Conservation (phyloP, 2,888 invertebrate species). For the Sarcophaga variegata region DNA sequence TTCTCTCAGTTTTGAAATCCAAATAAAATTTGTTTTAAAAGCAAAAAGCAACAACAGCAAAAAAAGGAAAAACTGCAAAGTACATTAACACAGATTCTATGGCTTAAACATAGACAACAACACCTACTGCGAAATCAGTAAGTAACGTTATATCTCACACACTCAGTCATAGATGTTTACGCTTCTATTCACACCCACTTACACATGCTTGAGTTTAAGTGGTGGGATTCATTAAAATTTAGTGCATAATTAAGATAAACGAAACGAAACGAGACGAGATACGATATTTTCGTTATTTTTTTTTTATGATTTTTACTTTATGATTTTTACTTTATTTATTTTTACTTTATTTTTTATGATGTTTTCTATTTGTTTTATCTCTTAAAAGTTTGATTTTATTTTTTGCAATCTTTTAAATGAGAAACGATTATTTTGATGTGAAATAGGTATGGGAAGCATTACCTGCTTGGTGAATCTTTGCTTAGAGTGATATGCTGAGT, state of each 20-base stretch:
- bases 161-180: background rate
- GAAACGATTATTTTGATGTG: too few species aligned
- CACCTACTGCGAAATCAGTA: background rate
- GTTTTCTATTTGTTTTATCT: background rate
- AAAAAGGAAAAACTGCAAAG: background rate
- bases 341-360: background rate
- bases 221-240: slow-evolving; percentile 30
- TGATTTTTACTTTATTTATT: slow-evolving; percentile 6
- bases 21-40: background rate
- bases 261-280: background rate
- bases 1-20: background rate
- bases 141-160: background rate
- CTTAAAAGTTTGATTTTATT: background rate
- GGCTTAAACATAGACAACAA: background rate
- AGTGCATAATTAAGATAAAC: slow-evolving; percentile 55
- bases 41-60: background rate
- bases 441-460: too few species aligned
- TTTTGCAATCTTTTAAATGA: background rate
- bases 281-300: background rate
- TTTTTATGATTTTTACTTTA: too few species aligned
- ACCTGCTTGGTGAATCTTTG: too few species aligned
- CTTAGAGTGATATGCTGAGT: too few species aligned
- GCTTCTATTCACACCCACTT: background rate
- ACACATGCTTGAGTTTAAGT: background rate
- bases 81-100: background rate